Evolutionary conservation across 1,140 invertebrate species (phyloP).

Genomic region (Hylaeus anthracinus): DNA sequence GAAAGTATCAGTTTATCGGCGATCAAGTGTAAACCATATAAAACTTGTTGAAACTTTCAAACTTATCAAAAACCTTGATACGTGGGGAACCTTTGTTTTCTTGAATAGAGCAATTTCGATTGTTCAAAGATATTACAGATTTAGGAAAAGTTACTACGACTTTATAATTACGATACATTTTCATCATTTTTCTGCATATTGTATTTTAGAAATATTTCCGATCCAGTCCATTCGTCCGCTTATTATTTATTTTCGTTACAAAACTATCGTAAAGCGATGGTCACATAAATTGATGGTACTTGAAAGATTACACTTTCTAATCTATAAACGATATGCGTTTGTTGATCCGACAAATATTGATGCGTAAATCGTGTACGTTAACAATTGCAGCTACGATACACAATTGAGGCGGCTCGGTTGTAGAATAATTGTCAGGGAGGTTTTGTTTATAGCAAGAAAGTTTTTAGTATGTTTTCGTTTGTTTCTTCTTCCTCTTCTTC

Average conservation of each 20-base stretch:
- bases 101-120: not conserved
- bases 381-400: not conserved
- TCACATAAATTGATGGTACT: constrained; percentile 31
- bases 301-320: constrained; percentile 43
- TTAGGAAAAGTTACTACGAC: not conserved
- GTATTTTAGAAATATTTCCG: constrained; percentile 11
- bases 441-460: not conserved
- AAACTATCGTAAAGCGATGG: not conserved
- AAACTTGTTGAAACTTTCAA: constrained; percentile 24
- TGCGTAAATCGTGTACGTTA: constrained; percentile 17
- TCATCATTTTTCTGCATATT: not conserved
- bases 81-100: constrained; percentile 5
- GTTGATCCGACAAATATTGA: constrained; percentile 3
- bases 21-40: constrained; percentile 27
- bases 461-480: not conserved
- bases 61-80: not conserved
- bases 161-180: not conserved
- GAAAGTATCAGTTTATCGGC: constrained; percentile 64
- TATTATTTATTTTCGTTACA: constrained; percentile 41
- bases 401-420: not conserved
- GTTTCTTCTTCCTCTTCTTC: not conserved
- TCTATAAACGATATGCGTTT: constrained; percentile 11
- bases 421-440: not conserved
- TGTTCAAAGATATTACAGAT: not conserved
- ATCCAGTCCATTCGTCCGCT: not conserved